These are phyloP conservation scores for Timema podura DNA, from an alignment of 2,888 invertebrate species.

Conservation along the genomic window DNA sequence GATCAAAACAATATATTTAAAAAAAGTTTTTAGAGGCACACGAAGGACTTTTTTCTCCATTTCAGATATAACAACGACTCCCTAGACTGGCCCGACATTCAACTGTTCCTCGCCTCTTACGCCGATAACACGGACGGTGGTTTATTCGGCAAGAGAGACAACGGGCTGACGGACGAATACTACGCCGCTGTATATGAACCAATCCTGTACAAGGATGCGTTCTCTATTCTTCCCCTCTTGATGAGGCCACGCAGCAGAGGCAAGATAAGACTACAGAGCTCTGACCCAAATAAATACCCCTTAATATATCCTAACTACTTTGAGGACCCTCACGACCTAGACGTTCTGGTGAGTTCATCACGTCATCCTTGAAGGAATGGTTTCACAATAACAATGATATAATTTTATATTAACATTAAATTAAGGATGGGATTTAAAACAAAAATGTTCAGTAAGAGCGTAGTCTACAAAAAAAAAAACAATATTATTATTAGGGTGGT, in stretches of 20 bases:
- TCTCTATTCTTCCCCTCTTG: constrained; percentile 62
- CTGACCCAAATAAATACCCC: constrained; percentile 68
- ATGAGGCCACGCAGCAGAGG: constrained; percentile 71
- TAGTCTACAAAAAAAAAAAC: no score
- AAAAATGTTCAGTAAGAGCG: neutral
- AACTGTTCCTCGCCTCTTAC: constrained; percentile 69
- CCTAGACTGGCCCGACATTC: constrained; percentile 75
- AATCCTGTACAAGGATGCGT: constrained; percentile 63
- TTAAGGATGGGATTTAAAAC: no score
- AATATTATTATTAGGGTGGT: no score
- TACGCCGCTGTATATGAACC: constrained; percentile 68
- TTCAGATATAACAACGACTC: constrained; percentile 54
- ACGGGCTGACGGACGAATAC: constrained; percentile 61
- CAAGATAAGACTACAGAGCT: constrained; percentile 60
- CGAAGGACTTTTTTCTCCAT: neutral
- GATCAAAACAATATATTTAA: no score
- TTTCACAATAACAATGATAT: no score
- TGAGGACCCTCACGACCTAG: constrained; percentile 64
- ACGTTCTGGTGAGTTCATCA: constrained; percentile 57
- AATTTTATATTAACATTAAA: no score
- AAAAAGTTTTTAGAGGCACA: no score
- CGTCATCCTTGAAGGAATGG: no score
- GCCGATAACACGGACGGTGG: constrained; percentile 77
- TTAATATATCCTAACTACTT: constrained; percentile 87
- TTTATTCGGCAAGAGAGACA: constrained; percentile 63